Conservation (phyloP, 2,797 vertebrate genomes). For the Enteromius anoplus region DNA sequence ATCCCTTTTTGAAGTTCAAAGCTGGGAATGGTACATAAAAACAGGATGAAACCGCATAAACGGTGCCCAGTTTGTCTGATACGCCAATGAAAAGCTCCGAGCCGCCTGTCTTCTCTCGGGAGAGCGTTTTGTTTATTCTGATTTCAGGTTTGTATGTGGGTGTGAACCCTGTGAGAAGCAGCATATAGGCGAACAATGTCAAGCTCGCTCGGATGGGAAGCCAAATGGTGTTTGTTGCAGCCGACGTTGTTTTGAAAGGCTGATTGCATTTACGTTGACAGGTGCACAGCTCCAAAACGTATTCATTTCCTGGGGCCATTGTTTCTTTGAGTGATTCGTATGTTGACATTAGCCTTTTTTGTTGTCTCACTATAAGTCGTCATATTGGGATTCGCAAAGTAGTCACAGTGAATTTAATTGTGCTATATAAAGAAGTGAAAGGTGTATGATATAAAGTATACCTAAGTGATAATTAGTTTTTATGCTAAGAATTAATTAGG, state of each 20-base stretch:
- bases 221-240: slow-evolving; percentile 33
- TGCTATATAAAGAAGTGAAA: background rate
- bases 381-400: background rate
- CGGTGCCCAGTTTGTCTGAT: slow-evolving; percentile 3
- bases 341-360: slow-evolving; percentile 22
- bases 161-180: slow-evolving; percentile 27
- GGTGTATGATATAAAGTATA: background rate
- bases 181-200: slow-evolving; percentile 24
- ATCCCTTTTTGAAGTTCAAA: background rate
- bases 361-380: slow-evolving; percentile 12
- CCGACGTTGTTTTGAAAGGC: slow-evolving; percentile 23
- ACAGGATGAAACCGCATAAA: slow-evolving; percentile 10
- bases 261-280: slow-evolving; percentile 35
- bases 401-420: background rate
- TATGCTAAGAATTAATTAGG: background rate
- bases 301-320: slow-evolving; percentile 45
- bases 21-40: slow-evolving; percentile 3
- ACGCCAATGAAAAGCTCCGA: background rate
- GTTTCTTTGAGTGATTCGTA: slow-evolving; percentile 25
- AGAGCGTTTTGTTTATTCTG: slow-evolving; percentile 25
- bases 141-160: slow-evolving; percentile 25
- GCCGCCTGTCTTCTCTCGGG: slow-evolving; percentile 1
- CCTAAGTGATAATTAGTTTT: background rate
- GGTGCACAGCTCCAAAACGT: slow-evolving; percentile 16
- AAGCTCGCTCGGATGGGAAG: slow-evolving; percentile 31